These are phyloP conservation scores for Fistularia commersonii DNA, from an alignment of 2,797 vertebrate species.

Conservation along the genomic window DNA sequence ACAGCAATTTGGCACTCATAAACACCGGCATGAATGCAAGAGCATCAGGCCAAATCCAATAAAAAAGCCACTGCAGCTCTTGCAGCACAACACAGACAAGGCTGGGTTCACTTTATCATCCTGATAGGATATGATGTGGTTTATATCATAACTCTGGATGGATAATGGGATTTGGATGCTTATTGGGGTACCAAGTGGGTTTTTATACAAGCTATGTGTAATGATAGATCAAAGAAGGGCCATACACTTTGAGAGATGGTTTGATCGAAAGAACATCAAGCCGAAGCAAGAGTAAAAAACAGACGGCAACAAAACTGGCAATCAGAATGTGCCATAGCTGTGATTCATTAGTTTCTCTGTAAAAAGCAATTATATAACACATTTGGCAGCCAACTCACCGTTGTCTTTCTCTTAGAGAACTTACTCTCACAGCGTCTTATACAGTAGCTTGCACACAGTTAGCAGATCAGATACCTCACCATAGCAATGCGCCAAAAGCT, in stretches of 20 bases:
- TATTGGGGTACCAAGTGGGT: constrained; percentile 51
- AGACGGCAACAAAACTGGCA: constrained; percentile 50
- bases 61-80: constrained; percentile 47
- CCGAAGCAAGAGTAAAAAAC: constrained; percentile 34
- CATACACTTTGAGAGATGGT: constrained; percentile 31
- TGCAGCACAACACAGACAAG: constrained; percentile 33
- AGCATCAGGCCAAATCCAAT: constrained; percentile 62
- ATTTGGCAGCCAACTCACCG: constrained; percentile 33
- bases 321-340: constrained; percentile 42
- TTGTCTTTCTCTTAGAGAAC: constrained; percentile 21
- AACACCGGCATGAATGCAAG: constrained; percentile 51
- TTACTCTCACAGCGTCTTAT: constrained; percentile 18
- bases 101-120: constrained; percentile 58
- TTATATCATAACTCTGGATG: constrained; percentile 60
- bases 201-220: constrained; percentile 43
- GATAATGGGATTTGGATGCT: constrained; percentile 63
- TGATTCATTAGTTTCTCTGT: constrained; percentile 53
- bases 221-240: constrained; percentile 45
- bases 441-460: constrained; percentile 10
- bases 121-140: constrained; percentile 61
- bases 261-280: constrained; percentile 53
- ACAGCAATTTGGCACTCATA: constrained; percentile 69
- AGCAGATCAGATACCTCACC: constrained; percentile 15
- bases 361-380: constrained; percentile 46
- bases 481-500: constrained; percentile 16